Conservation (phyloP, 2,797 vertebrate genomes). For the Malacoraja senta region DNA sequence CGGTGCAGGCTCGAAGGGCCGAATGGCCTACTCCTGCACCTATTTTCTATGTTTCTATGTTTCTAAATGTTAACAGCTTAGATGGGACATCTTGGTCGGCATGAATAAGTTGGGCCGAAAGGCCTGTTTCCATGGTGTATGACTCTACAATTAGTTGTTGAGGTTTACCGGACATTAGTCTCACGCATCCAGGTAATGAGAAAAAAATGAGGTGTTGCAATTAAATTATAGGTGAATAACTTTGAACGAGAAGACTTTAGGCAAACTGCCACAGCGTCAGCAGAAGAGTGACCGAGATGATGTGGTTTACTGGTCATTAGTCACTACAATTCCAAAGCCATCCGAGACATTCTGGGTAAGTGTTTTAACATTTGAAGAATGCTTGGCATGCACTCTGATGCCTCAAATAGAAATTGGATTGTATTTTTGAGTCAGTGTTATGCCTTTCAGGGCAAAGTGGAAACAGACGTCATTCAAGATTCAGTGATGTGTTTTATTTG, state of each 20-base stretch:
- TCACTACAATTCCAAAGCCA: neutral
- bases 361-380: neutral
- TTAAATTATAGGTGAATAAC: neutral
- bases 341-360: neutral
- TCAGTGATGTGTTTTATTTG: neutral
- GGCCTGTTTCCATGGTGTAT: no score
- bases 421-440: constrained; percentile 21
- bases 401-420: neutral
- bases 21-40: no score
- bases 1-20: no score
- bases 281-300: neutral
- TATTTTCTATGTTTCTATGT: no score
- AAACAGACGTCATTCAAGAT: neutral
- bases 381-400: neutral
- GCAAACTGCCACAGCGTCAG: neutral
- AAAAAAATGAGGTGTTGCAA: neutral
- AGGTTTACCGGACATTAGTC: no score
- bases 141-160: no score
- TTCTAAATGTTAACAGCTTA: no score
- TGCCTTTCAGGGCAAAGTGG: constrained; percentile 25
- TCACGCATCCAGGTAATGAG: no score
- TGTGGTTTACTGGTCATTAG: neutral
- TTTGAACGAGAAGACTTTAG: neutral
- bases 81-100: no score
- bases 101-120: no score